Evolutionary conservation across 2,888 invertebrate genomes (phyloP).

Genomic region (Drosophila buzzatii): DNA sequence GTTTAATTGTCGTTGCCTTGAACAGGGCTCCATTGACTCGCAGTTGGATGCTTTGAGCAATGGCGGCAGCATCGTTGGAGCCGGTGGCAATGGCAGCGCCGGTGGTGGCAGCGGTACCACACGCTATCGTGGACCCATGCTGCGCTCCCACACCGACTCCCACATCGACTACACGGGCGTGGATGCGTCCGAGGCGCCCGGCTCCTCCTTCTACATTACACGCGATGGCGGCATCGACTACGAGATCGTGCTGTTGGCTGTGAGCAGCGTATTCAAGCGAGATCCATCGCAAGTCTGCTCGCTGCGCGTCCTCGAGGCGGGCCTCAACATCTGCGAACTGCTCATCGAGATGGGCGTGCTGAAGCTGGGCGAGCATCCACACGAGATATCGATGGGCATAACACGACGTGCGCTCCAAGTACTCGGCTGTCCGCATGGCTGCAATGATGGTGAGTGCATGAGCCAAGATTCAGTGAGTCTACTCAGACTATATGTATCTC

Average conservation of each 20-base stretch:
- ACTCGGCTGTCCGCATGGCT: constrained; percentile 97
- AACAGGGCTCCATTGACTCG: constrained; percentile 93
- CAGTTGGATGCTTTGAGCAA: constrained; percentile 89
- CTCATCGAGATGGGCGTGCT: constrained; percentile 95
- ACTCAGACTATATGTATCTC: neutral
- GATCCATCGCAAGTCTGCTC: constrained; percentile 92
- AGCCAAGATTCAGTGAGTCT: neutral
- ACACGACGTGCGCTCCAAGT: constrained; percentile 88
- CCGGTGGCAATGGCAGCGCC: constrained; percentile 71
- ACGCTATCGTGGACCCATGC: constrained; percentile 87
- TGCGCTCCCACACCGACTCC: constrained; percentile 95
- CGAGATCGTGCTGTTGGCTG: constrained; percentile 93
- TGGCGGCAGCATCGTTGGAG: constrained; percentile 74
- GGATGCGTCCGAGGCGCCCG: constrained; percentile 94
- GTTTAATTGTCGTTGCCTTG: neutral
- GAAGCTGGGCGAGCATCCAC: constrained; percentile 85
- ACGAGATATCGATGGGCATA: constrained; percentile 85
- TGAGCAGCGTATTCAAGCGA: constrained; percentile 94
- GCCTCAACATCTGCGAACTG: constrained; percentile 95
- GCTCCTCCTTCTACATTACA: constrained; percentile 96
- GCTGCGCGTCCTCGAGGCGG: constrained; percentile 95
- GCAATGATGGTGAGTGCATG: constrained; percentile 88
- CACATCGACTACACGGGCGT: constrained; percentile 95
- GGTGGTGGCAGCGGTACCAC: constrained; percentile 72
- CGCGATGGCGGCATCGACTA: constrained; percentile 97